Conservation (phyloP, 2,888 invertebrate species). For the Hybos culiciformis region DNA sequence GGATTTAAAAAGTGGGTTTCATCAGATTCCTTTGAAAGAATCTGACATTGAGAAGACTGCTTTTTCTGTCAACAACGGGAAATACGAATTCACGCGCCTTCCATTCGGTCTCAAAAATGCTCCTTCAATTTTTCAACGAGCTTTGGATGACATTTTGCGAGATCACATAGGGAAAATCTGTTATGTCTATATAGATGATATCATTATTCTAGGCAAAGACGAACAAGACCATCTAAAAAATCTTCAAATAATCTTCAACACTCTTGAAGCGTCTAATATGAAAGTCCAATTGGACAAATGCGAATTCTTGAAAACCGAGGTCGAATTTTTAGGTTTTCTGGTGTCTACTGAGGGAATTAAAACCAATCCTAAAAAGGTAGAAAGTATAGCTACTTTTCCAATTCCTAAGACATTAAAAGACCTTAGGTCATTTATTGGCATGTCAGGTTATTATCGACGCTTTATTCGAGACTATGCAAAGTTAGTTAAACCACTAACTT, state of each 20-base stretch:
- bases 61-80: slow-evolving; percentile 9
- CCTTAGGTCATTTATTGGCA: too few species aligned
- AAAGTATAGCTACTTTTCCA: slow-evolving; percentile 8
- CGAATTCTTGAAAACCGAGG: too few species aligned
- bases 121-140: too few species aligned
- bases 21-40: slow-evolving; percentile 2
- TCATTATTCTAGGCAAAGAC: slow-evolving; percentile 10
- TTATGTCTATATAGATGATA: slow-evolving; percentile 12
- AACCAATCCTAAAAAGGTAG: slow-evolving; percentile 11
- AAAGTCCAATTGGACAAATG: too few species aligned
- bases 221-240: slow-evolving; percentile 8
- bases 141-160: slow-evolving; percentile 11
- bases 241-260: slow-evolving; percentile 8
- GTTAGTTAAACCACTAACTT: too few species aligned
- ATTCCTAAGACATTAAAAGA: slow-evolving; percentile 12
- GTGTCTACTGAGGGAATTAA: too few species aligned
- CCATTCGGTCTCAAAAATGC: too few species aligned
- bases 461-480: slow-evolving; percentile 11
- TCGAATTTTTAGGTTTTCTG: too few species aligned
- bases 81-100: slow-evolving; percentile 3
- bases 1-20: slow-evolving; percentile 6
- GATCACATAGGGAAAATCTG: slow-evolving; percentile 10
- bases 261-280: slow-evolving; percentile 4
- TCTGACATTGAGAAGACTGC: slow-evolving; percentile 7
- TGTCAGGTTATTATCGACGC: slow-evolving; percentile 9